Evolutionary conservation across 2,888 invertebrate species (phyloP), one percentile per base, ranked within the genome.

Genomic region (Pterostichus niger): DNA sequence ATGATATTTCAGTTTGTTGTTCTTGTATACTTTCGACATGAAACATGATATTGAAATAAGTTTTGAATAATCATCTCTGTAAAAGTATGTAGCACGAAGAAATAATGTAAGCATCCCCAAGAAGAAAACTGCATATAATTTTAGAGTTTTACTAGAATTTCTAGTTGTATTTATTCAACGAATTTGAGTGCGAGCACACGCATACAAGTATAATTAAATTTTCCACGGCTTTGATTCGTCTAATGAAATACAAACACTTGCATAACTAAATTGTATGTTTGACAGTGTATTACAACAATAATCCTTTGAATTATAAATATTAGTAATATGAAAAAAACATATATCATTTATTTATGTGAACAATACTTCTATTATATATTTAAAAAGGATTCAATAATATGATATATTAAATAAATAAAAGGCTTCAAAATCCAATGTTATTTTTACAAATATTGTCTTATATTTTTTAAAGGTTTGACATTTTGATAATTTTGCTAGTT

Each of bases 231-330:
- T 2, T 59, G 10, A 10, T 31, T 59, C 35, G 11, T 13, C 6
- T 71, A 71, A 71, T 71, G 44, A 17, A 71, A 71, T 5, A 71
- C 24, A 71, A 71, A 71, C 44, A 71, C 44, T 46, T 40, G 40
- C 40, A 40, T 40, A 40, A 40, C 40, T 40, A 40, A 40, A 40
- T 40, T 40, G 6, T 40, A 9, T 40, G 40, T 40, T 40, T 40
- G 6, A 15, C 17, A 31, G 31, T 2, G n/a, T 31, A n/a, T 61
- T 61, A 31, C 9, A 33, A 61, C 31, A 5, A 64, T 11, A 64
- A 64, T 40, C 40, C 40, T 40, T 6, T 40, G 3, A 3, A 40
- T 40, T 40, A 5, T 40, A 40, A 40, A 40, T 40, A 6, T 52
- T 52, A 6, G 13, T 10, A 52, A 52, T 52, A 52, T 52, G 52